Evolutionary conservation across 2,888 invertebrate genomes (phyloP).

Genomic region (Bhutanitis thaidina): DNA sequence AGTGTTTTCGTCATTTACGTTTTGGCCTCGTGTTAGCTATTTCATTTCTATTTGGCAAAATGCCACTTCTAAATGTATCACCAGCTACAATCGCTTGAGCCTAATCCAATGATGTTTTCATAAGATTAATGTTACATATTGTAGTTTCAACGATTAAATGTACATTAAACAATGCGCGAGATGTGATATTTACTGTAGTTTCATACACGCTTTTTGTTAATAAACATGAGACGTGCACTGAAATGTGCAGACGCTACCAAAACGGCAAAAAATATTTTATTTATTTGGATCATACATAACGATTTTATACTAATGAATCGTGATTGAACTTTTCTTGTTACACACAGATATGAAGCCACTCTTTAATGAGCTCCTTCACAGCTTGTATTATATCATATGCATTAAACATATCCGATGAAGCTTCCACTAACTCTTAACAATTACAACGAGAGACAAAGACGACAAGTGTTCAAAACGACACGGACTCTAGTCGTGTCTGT

Average conservation of each 20-base stretch:
- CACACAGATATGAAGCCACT: too few relatives aligned
- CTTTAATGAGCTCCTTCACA: too few relatives aligned
- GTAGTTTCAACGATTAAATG: background rate
- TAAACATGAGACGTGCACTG: conserved; percentile 10
- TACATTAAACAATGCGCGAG: background rate
- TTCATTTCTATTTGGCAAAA: conserved; percentile 58
- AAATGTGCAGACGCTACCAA: background rate
- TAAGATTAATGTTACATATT: background rate
- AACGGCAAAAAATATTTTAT: background rate
- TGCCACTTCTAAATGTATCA: conserved; percentile 37
- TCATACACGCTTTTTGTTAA: conserved; percentile 2
- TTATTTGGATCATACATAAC: too few relatives aligned
- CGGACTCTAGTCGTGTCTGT: too few relatives aligned
- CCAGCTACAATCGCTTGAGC: background rate
- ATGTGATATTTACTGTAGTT: background rate
- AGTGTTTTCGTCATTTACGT: conserved; percentile 24
- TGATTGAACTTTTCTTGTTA: too few relatives aligned
- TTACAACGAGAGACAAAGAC: too few relatives aligned
- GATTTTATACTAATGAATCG: too few relatives aligned
- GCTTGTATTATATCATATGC: too few relatives aligned
- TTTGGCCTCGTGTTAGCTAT: conserved; percentile 30
- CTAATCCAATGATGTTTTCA: conserved; percentile 5
- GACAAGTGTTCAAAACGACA: too few relatives aligned
- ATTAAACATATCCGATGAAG: too few relatives aligned
- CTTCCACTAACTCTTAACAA: too few relatives aligned